phyloP scores from a whole-genome alignment of 2,797 vertebrate species.

The Bufotes viridis region DNA sequence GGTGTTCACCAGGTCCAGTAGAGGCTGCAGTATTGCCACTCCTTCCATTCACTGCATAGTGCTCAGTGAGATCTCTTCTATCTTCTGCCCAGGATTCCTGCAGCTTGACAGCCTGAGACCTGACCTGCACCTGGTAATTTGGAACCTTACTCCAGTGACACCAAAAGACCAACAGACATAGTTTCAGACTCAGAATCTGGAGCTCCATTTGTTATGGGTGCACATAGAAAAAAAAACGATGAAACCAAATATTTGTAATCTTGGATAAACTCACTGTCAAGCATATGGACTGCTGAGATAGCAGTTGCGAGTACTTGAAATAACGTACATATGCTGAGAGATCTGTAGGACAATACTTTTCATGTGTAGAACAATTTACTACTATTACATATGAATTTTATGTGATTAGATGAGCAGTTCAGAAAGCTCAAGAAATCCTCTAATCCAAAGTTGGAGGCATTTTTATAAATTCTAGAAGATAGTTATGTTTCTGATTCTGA shows the following conservation, averaged over 20 bases:
- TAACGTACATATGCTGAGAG: background rate
- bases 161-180: too few species aligned
- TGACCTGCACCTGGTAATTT: too few species aligned
- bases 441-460: background rate
- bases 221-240: too few species aligned
- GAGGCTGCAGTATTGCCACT: too few species aligned
- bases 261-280: background rate
- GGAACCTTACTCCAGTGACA: too few species aligned
- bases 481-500: constrained; percentile 5
- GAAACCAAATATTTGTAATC: background rate
- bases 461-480: constrained; percentile 1
- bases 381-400: background rate
- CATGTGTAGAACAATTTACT: background rate
- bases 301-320: background rate
- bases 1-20: too few species aligned
- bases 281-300: background rate
- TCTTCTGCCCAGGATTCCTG: too few species aligned
- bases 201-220: too few species aligned
- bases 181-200: too few species aligned
- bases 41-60: too few species aligned
- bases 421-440: background rate
- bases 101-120: too few species aligned
- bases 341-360: background rate
- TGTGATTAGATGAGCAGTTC: background rate
- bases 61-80: too few species aligned